Percentiles rank a stretch among this genome's conserved stretches.
Conservation (phyloP, 1,140 invertebrate genomes). For the Aphelenchoides besseyi region DNA sequence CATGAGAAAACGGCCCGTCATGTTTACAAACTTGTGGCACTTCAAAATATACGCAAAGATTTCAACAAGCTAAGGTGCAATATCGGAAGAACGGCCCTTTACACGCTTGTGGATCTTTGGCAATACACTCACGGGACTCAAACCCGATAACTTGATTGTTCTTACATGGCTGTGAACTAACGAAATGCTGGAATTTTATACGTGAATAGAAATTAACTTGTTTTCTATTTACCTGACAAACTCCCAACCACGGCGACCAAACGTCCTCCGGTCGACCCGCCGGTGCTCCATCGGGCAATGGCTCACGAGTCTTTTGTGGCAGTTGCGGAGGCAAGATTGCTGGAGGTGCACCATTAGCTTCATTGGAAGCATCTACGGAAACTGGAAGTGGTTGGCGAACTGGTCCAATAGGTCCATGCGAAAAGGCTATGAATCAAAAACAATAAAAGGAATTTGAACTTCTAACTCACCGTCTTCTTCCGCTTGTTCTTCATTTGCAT, state of each 20-base stretch:
- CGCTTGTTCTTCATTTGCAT: conserved; percentile 1
- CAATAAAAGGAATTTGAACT: conserved; percentile 17
- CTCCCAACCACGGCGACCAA: conserved; percentile 58
- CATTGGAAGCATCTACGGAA: background rate
- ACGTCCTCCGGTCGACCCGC: conserved; percentile 38
- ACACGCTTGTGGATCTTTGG: conserved; percentile 55
- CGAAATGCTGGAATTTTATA: conserved; percentile 61
- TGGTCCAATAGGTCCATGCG: conserved; percentile 36
- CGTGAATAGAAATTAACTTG: conserved; percentile 22
- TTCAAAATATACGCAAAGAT: background rate
- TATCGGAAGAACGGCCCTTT: conserved; percentile 59
- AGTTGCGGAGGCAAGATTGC: conserved; percentile 47
- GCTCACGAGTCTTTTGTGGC: conserved; percentile 33
- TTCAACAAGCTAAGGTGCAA: background rate
- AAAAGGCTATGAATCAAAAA: conserved; percentile 14
- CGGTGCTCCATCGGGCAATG: conserved; percentile 49
- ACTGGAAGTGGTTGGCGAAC: conserved; percentile 40
- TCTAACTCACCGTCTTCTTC: conserved; percentile 34
- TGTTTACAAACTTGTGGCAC: conserved; percentile 9
- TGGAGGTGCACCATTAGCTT: conserved; percentile 40
- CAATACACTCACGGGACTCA: conserved; percentile 60
- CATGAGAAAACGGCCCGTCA: background rate
- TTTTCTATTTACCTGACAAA: conserved; percentile 45
- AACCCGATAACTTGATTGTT: conserved; percentile 59
- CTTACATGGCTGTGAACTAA: conserved; percentile 57